Percentiles rank a stretch among this genome's conserved stretches.
Evolutionary conservation across 2,797 vertebrate species (phyloP).

Genomic region (Brachymystax lenok): DNA sequence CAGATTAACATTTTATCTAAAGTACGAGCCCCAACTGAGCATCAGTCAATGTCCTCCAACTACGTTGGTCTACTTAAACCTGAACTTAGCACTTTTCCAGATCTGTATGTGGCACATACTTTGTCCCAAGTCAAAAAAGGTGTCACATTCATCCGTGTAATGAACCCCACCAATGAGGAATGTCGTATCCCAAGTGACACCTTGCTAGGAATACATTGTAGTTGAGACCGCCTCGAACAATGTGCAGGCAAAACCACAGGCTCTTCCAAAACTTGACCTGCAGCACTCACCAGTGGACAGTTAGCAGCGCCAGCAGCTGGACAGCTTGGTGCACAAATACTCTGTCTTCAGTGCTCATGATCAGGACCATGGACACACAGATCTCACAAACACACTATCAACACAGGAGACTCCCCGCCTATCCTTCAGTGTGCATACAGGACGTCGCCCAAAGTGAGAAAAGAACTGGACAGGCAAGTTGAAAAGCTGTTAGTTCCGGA

Average conservation of each 20-base stretch:
- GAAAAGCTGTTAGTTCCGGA: no score
- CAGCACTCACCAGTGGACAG: no score
- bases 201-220: background rate
- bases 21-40: slow-evolving; percentile 14
- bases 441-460: no score
- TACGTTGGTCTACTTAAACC: slow-evolving; percentile 20
- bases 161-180: slow-evolving; percentile 22
- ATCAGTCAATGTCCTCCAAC: background rate
- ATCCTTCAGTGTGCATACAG: no score
- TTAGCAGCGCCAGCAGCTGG: no score
- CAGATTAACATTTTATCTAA: slow-evolving; percentile 26
- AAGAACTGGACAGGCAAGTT: no score
- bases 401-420: no score
- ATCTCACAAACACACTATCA: no score
- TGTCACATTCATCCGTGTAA: slow-evolving; percentile 12
- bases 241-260: background rate
- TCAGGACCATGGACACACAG: no score
- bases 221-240: slow-evolving; percentile 12
- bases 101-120: slow-evolving; percentile 2
- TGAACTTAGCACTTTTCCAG: slow-evolving; percentile 4
- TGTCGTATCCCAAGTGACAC: slow-evolving; percentile 9
- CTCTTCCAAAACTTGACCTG: no score
- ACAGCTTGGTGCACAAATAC: no score
- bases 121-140: slow-evolving; percentile 12
- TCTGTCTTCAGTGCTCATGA: no score